Evolutionary conservation across 2,797 vertebrate species (phyloP).

Genomic region (Platalea minor): DNA sequence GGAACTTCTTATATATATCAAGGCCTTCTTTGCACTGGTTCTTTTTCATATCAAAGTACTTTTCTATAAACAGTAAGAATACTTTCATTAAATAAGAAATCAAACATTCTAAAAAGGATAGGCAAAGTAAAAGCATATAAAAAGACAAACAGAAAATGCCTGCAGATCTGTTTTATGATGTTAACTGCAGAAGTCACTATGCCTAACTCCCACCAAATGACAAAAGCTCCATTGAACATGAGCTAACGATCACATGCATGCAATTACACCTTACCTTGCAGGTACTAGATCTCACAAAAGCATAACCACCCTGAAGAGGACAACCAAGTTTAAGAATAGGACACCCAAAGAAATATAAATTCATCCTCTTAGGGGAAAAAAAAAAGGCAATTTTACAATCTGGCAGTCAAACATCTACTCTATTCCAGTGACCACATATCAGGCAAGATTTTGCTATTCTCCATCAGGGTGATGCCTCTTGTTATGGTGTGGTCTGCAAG

Average conservation of each 20-base stretch:
- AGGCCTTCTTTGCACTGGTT: slow-evolving; percentile 98
- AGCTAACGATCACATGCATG: not conserved
- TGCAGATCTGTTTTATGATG: not conserved
- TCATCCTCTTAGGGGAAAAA: not conserved
- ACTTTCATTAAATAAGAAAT: not conserved
- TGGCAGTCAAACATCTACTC: not conserved
- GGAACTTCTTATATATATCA: slow-evolving; percentile 99
- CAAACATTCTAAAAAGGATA: not conserved
- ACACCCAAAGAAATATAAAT: not conserved
- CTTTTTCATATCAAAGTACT: slow-evolving; percentile 99
- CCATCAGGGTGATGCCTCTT: not conserved
- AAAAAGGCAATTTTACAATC: not conserved
- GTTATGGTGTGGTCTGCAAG: not conserved
- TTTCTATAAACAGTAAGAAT: slow-evolving; percentile 81
- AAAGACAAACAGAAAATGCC: not conserved
- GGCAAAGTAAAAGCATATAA: not conserved
- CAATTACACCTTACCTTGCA: not conserved
- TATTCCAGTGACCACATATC: not conserved
- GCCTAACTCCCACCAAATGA: not conserved
- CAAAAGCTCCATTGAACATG: not conserved
- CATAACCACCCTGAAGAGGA: not conserved
- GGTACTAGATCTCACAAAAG: not conserved
- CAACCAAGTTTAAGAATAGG: not conserved
- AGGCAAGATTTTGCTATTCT: not conserved
- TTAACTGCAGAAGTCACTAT: not conserved